These are phyloP conservation scores for Cephalopterus ornatus DNA, from an alignment of 2,113 vertebrate genomes.

Conservation along the genomic window DNA sequence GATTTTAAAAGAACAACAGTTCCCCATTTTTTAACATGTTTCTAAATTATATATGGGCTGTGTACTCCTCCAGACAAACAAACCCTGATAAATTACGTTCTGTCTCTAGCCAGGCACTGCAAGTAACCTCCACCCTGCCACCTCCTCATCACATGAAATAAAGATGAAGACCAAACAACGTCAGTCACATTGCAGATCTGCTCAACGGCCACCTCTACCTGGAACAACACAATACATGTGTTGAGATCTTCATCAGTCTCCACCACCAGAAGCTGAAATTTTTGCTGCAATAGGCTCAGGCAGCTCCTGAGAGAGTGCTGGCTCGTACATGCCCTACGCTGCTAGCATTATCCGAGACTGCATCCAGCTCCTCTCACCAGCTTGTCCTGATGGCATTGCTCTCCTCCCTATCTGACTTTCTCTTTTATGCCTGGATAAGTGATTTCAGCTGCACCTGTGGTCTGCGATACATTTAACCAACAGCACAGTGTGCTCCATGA, in stretches of 20 bases:
- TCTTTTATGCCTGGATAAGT: background rate
- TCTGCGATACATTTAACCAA: background rate
- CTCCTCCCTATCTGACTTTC: background rate
- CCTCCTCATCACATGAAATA: background rate
- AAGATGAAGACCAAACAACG: background rate
- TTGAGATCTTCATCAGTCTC: background rate
- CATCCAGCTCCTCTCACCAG: background rate
- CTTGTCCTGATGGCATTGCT: background rate
- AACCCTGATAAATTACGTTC: background rate
- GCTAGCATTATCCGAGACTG: background rate
- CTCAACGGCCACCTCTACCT: background rate
- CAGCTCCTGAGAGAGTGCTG: background rate
- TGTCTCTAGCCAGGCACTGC: background rate
- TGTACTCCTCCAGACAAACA: conserved; percentile 1
- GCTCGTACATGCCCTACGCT: background rate
- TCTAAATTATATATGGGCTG: background rate
- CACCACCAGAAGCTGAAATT: background rate
- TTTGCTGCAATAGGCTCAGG: background rate
- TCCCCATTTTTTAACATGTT: background rate
- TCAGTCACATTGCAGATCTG: background rate
- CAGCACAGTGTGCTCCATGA: background rate
- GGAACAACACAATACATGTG: background rate
- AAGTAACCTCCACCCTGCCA: background rate
- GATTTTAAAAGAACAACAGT: background rate
- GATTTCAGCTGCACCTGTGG: background rate